A percentile compares a stretch with the other conserved stretches of the same genome.
Conservation (phyloP, 2,797 vertebrate species). For the Danio kyathit region DNA sequence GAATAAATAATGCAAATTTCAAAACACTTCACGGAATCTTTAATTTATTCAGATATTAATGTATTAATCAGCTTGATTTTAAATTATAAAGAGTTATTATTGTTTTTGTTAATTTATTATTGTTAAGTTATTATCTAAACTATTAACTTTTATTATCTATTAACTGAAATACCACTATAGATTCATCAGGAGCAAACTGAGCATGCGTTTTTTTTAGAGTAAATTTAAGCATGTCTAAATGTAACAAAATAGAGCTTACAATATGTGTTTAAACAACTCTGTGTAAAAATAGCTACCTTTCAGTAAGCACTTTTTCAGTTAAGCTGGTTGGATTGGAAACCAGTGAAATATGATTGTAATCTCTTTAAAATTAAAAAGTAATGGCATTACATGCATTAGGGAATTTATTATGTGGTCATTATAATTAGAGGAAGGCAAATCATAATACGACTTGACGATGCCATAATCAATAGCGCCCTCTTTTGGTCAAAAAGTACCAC, state of each 20-base stretch:
- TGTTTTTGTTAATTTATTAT: too few species aligned
- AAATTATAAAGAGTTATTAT: background rate
- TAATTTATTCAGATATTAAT: background rate
- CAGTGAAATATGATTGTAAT: background rate
- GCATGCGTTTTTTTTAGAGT: too few species aligned
- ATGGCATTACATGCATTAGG: background rate
- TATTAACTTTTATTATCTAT: too few species aligned
- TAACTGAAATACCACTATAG: background rate
- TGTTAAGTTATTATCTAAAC: too few species aligned
- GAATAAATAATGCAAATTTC: too few species aligned
- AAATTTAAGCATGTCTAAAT: too few species aligned
- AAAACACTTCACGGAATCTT: too few species aligned
- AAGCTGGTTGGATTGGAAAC: background rate
- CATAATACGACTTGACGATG: background rate
- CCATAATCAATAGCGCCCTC: background rate
- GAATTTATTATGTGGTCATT: background rate
- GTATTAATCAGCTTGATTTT: background rate
- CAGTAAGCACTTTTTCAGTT: background rate
- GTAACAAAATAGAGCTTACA: background rate
- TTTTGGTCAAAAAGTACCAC: background rate
- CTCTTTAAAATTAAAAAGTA: too few species aligned
- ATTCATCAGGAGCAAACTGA: too few species aligned
- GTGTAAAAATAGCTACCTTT: too few species aligned
- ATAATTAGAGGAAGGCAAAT: background rate
- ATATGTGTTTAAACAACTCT: too few species aligned